Evolutionary conservation across 2,888 invertebrate genomes (phyloP), one percentile per base, ranked within the genome.

Genomic region (Machimus atricapillus): DNA sequence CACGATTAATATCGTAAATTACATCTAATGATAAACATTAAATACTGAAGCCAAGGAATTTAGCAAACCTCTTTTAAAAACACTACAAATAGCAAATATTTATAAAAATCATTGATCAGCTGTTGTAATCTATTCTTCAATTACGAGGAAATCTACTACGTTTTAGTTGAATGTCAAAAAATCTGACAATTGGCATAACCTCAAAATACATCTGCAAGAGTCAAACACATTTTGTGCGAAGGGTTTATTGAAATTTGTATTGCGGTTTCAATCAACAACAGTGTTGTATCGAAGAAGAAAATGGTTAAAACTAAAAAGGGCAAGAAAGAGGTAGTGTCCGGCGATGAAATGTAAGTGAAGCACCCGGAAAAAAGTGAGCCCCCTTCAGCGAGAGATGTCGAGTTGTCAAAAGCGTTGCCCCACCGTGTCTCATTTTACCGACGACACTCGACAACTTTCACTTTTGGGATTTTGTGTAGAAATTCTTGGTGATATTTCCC

Each of bases 241-340:
- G 12, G 16, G 23, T 85, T 74, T 74, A 6, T 46, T 46, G 73
- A 27, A 85, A 85, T 9, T 85, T 74, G 23, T 74, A 27, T 34
- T 66, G 86, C 56, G 27, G 46, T 66, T 86, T 66, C 78, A 74
- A 78, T 85, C 73, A 85, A 90, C 90, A 91, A 92, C 91, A 91
- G 92, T 92, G 92, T 91, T 92, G 91, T 91, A 91, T 90, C 91
- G 91, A 90, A 91, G 90, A 89, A 90, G 91, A 91, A 92, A 91
- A 96, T 96, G 96, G 96, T 96, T 91, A 96, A 96, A 94, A 94
- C 95, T 92, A 96, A 96, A 94, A 96, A 96, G 93, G 95, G 95
- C 92, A 96, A 96, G 93, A 96, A 96, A 94, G 95, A 94, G 93
- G 94, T 94, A 91, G 94, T 94, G 91, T 95, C 95, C 89, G 95